These are phyloP conservation scores for Procambarus clarkii DNA, from an alignment of 1,140 invertebrate species.

Conservation along the genomic window DNA sequence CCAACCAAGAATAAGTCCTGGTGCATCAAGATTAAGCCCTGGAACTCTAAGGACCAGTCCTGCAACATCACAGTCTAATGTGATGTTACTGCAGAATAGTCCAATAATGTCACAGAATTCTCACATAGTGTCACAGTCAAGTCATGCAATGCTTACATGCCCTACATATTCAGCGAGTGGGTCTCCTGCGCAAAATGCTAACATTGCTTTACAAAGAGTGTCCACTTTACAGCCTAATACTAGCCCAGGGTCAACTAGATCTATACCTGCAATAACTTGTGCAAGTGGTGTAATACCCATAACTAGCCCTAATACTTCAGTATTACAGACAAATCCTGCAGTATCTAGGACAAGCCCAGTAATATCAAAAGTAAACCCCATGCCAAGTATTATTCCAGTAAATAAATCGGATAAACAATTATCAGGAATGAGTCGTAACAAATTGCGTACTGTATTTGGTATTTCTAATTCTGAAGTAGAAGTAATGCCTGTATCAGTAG, in stretches of 20 bases:
- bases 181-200: not conserved
- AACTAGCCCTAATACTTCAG: not conserved
- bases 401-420: constrained; percentile 13
- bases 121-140: constrained; percentile 1
- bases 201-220: not conserved
- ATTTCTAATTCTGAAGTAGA: constrained; percentile 58
- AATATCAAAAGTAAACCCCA: constrained; percentile 17
- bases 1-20: constrained; percentile 17
- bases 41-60: not conserved
- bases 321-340: not conserved
- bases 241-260: not conserved
- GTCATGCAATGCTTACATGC: not conserved
- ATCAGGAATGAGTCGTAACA: constrained; percentile 34
- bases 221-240: not conserved
- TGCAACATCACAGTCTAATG: not conserved
- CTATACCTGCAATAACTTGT: not conserved
- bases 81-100: not conserved
- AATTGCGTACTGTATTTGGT: constrained; percentile 35
- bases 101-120: not conserved
- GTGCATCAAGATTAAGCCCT: constrained; percentile 16
- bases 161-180: not conserved
- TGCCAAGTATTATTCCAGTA: not conserved
- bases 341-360: not conserved
- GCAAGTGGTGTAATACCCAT: not conserved
- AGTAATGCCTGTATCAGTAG: constrained; percentile 50